Conservation (phyloP, 2,113 vertebrate species). For the Chloroceryle aenea region DNA sequence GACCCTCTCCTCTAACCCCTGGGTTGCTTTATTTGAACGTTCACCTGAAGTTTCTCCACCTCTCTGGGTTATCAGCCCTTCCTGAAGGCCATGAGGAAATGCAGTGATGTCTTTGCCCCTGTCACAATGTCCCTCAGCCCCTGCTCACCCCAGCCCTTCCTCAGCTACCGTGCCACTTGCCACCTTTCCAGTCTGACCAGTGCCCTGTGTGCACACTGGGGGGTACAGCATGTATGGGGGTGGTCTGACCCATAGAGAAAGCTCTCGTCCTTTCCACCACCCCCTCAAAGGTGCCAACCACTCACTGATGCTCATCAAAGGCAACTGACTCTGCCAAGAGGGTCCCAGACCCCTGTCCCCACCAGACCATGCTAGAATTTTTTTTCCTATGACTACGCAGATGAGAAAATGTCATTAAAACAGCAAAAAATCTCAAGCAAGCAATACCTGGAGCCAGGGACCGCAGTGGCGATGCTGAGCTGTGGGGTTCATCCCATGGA, state of each 20-base stretch:
- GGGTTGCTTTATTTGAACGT: neutral
- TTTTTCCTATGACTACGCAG: too few species aligned
- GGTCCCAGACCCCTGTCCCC: neutral
- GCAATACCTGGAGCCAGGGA: rapidly evolving
- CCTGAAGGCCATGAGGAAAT: rapidly evolving
- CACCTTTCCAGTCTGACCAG: neutral
- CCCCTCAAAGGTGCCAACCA: rapidly evolving
- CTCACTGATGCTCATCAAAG: neutral
- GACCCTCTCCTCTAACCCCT: neutral
- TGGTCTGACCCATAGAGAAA: neutral
- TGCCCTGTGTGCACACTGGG: rapidly evolving
- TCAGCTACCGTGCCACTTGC: neutral
- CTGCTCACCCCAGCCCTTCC: neutral
- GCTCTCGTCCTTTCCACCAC: too few species aligned
- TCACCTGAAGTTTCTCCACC: neutral
- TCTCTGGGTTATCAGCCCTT: neutral
- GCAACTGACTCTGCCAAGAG: neutral
- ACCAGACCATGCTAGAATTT: neutral
- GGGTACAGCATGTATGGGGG: neutral
- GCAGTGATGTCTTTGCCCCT: neutral
- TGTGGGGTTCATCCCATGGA: neutral
- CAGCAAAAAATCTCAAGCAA: neutral
- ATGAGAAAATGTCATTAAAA: neutral
- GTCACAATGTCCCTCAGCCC: neutral
- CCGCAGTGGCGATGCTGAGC: neutral